A percentile compares a stretch with the other conserved stretches of the same genome.
Evolutionary conservation across 1,140 invertebrate species (phyloP).

Genomic region (Cyrtorhinus lividipennis): DNA sequence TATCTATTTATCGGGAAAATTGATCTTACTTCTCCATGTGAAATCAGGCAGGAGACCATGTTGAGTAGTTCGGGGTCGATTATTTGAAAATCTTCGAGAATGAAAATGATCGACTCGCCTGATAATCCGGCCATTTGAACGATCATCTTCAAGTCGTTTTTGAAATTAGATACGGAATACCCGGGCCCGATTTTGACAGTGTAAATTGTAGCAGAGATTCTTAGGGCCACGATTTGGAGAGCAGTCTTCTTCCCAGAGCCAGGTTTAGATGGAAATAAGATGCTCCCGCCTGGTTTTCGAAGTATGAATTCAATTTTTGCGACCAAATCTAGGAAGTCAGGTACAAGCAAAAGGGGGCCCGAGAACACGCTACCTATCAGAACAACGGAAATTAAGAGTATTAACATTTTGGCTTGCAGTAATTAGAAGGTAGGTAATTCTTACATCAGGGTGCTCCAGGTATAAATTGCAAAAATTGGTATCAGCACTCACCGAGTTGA

Average conservation of each 20-base stretch:
- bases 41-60: conserved; percentile 50
- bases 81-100: conserved; percentile 77
- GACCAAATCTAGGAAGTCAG: conserved; percentile 48
- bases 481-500: conserved; percentile 16
- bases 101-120: conserved; percentile 55
- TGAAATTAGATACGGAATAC: conserved; percentile 46
- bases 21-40: conserved; percentile 45
- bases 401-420: too few relatives aligned
- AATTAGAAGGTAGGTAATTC: too few relatives aligned
- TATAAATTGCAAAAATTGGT: too few relatives aligned
- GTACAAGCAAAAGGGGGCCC: conserved; percentile 40
- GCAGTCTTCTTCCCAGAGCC: conserved; percentile 66
- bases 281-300: conserved; percentile 42
- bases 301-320: conserved; percentile 46
- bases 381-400: too few relatives aligned
- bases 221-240: conserved; percentile 50
- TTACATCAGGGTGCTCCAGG: too few relatives aligned
- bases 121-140: conserved; percentile 71
- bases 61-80: conserved; percentile 48
- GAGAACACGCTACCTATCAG: neutral
- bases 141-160: conserved; percentile 36
- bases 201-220: conserved; percentile 53
- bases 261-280: conserved; percentile 56
- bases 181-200: conserved; percentile 39
- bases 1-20: neutral